These are phyloP conservation scores for Hycleus phaleratus DNA, from an alignment of 1,140 invertebrate genomes.

Conservation along the genomic window DNA sequence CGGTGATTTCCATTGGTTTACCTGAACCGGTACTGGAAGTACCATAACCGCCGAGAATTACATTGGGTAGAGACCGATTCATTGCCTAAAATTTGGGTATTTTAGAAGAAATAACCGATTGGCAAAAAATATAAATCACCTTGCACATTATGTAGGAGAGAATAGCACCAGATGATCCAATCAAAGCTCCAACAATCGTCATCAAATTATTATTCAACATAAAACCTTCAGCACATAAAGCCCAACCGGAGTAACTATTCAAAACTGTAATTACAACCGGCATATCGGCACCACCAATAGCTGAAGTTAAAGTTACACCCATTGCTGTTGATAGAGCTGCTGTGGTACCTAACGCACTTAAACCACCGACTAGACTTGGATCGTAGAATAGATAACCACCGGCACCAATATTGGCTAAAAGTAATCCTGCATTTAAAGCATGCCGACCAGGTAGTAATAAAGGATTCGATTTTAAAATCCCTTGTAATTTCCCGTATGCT, in stretches of 20 bases:
- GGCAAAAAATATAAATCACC: slow-evolving; percentile 42
- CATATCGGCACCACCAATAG: slow-evolving; percentile 88
- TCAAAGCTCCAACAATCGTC: slow-evolving; percentile 85
- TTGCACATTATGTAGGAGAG: slow-evolving; percentile 94
- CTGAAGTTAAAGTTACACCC: slow-evolving; percentile 81
- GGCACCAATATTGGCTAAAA: slow-evolving; percentile 61
- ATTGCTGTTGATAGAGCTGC: slow-evolving; percentile 65
- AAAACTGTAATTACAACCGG: slow-evolving; percentile 88
- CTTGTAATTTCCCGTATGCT: slow-evolving; percentile 89
- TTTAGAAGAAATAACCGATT: neutral
- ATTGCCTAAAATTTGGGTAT: slow-evolving; percentile 59
- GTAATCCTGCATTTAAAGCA: slow-evolving; percentile 60
- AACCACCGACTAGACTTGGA: slow-evolving; percentile 56
- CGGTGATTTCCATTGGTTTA: slow-evolving; percentile 68
- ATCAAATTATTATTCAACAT: slow-evolving; percentile 90
- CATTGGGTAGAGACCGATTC: slow-evolving; percentile 84
- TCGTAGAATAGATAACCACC: slow-evolving; percentile 62
- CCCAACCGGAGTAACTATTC: slow-evolving; percentile 80
- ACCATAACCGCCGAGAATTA: slow-evolving; percentile 83
- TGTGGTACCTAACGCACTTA: slow-evolving; percentile 63
- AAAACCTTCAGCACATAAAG: slow-evolving; percentile 83
- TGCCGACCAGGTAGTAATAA: slow-evolving; percentile 77
- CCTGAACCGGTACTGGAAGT: slow-evolving; percentile 61
- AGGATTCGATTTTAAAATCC: slow-evolving; percentile 69
- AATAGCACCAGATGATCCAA: slow-evolving; percentile 86